Conservation (phyloP, 2,113 vertebrate species). For the Poicephalus gulielmi region DNA sequence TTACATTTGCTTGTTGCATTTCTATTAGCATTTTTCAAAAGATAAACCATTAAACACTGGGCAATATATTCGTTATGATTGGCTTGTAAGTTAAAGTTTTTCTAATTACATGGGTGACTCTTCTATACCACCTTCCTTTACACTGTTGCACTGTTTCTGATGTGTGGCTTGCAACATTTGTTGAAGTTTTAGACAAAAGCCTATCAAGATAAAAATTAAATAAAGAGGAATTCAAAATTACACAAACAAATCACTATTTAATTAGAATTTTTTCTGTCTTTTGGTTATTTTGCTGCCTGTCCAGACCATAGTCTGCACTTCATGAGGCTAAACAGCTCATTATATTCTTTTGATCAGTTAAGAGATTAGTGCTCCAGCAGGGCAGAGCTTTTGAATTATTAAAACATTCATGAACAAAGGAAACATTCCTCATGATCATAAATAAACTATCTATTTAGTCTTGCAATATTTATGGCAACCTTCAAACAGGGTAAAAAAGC, state of each 20-base stretch:
- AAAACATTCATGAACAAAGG: neutral
- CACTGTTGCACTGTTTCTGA: neutral
- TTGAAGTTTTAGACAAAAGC: neutral
- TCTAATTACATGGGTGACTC: neutral
- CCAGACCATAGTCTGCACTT: neutral
- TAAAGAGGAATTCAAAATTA: neutral
- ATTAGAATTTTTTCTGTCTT: neutral
- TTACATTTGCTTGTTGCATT: neutral
- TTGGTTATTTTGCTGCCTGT: neutral
- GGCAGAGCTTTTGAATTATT: constrained; percentile 33
- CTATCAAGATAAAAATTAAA: neutral
- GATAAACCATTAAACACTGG: neutral
- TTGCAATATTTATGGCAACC: constrained; percentile 25
- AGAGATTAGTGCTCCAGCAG: neutral
- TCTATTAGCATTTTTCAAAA: neutral
- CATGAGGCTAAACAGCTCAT: neutral
- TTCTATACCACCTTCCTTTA: neutral
- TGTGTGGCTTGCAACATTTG: neutral
- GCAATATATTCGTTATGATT: neutral
- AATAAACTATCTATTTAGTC: neutral
- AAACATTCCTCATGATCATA: neutral
- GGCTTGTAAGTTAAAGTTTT: neutral
- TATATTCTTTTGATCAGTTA: neutral
- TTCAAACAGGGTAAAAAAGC: neutral
- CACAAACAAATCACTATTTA: neutral